phyloP scores from a whole-genome alignment of 2,797 vertebrate genomes.

The Chloroceryle amazona region DNA sequence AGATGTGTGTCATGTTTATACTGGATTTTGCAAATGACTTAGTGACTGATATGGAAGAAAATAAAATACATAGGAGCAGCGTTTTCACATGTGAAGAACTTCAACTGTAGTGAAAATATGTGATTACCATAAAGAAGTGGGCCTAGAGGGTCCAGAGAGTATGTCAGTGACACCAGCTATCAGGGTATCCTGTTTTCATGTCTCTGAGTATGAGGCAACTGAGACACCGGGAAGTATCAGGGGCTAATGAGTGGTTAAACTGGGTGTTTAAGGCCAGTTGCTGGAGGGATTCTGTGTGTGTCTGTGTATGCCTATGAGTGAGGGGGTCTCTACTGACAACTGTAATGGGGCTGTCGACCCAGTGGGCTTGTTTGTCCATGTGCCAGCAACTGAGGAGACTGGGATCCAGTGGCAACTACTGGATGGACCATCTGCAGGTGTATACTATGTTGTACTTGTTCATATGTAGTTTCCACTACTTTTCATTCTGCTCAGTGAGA shows the following conservation, averaged over 20 bases:
- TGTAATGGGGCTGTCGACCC: background rate
- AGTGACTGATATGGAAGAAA: background rate
- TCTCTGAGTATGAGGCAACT: background rate
- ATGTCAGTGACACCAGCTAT: rapidly evolving
- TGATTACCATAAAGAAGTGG: background rate
- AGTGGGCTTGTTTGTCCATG: rapidly evolving
- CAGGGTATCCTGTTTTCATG: background rate
- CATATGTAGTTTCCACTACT: background rate
- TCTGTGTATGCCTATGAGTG: background rate
- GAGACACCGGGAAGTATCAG: background rate
- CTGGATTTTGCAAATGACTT: background rate
- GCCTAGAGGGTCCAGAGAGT: background rate
- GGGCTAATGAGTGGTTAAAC: background rate
- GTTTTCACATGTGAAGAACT: background rate
- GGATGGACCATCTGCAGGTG: background rate
- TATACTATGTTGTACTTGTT: rapidly evolving
- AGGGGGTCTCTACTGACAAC: background rate
- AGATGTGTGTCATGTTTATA: background rate
- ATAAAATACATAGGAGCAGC: background rate
- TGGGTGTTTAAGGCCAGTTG: background rate
- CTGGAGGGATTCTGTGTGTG: background rate
- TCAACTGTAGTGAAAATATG: background rate
- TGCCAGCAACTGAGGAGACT: background rate
- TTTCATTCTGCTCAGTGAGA: background rate
- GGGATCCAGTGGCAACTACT: background rate